phyloP scores from a whole-genome alignment of 1,140 invertebrate species.

The Melanaphis sacchari region DNA sequence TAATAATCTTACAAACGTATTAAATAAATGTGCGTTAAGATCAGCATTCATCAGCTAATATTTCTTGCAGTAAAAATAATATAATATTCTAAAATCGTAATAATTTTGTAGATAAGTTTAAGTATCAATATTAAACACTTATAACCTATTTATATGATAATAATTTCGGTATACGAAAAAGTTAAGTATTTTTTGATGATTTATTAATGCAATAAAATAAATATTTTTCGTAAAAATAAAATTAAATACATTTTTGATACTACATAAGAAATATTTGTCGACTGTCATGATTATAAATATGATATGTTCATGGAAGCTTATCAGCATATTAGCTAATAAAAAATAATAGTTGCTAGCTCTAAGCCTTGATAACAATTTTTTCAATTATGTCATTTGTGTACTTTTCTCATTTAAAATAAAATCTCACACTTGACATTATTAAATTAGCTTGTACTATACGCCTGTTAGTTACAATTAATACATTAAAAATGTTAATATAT shows the following conservation, averaged over 20 bases:
- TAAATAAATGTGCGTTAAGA: neutral
- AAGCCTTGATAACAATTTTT: neutral
- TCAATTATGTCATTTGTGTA: neutral
- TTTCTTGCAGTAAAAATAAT: neutral
- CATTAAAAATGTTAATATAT: neutral
- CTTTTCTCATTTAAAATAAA: neutral
- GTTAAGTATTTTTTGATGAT: too few species aligned
- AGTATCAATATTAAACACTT: neutral
- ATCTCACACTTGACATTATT: neutral
- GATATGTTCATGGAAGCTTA: neutral
- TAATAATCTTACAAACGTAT: neutral
- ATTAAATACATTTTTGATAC: neutral
- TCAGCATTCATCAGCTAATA: neutral
- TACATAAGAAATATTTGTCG: neutral
- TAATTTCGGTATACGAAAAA: too few species aligned
- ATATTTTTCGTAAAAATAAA: neutral
- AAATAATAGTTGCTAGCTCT: neutral
- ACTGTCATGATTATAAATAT: neutral
- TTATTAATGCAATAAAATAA: too few species aligned
- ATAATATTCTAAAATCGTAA: neutral
- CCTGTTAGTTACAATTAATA: fast-evolving
- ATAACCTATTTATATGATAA: too few species aligned
- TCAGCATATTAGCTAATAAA: neutral
- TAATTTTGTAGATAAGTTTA: neutral
- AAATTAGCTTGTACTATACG: neutral